Evolutionary conservation across 2,797 vertebrate species (phyloP).

Genomic region (Poecilia picta): DNA sequence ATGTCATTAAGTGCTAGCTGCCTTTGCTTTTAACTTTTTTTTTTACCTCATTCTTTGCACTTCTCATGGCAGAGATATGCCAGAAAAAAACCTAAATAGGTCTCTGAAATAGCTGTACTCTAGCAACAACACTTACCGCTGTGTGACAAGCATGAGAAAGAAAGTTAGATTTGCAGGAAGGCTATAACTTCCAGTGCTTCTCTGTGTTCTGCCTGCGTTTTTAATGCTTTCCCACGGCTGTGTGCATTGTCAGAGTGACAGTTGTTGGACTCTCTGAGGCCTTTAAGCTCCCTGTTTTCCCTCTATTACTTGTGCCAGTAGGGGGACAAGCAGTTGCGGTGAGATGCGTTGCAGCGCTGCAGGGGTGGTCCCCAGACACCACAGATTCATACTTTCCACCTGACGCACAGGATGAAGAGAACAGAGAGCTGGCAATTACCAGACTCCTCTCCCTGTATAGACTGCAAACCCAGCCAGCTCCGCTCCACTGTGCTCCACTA

Average conservation of each 20-base stretch:
- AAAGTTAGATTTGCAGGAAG: slow-evolving; percentile 43
- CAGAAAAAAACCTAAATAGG: slow-evolving; percentile 26
- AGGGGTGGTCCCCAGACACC: slow-evolving; percentile 72
- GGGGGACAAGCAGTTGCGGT: slow-evolving; percentile 64
- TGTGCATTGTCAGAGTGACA: slow-evolving; percentile 61
- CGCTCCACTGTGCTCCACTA: slow-evolving; percentile 65
- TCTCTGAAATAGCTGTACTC: slow-evolving; percentile 10
- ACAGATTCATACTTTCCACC: slow-evolving; percentile 75
- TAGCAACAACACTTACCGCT: slow-evolving; percentile 16
- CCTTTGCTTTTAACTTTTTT: neutral
- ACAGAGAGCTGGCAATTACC: slow-evolving; percentile 76
- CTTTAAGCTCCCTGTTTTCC: slow-evolving; percentile 69
- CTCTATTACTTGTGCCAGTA: slow-evolving; percentile 62
- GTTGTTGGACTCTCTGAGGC: slow-evolving; percentile 69
- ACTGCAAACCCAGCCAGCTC: slow-evolving; percentile 61
- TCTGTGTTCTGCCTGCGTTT: slow-evolving; percentile 32
- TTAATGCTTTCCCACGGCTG: slow-evolving; percentile 38
- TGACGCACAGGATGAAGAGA: slow-evolving; percentile 69
- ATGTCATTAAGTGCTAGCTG: neutral
- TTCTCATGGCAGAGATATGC: slow-evolving; percentile 26
- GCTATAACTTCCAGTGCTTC: slow-evolving; percentile 52
- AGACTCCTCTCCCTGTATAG: slow-evolving; percentile 61
- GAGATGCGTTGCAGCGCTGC: slow-evolving; percentile 57
- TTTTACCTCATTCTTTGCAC: slow-evolving; percentile 16
- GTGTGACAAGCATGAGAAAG: slow-evolving; percentile 36